phyloP scores from a whole-genome alignment of 2,113 vertebrate species.

The Plecotus auritus region DNA sequence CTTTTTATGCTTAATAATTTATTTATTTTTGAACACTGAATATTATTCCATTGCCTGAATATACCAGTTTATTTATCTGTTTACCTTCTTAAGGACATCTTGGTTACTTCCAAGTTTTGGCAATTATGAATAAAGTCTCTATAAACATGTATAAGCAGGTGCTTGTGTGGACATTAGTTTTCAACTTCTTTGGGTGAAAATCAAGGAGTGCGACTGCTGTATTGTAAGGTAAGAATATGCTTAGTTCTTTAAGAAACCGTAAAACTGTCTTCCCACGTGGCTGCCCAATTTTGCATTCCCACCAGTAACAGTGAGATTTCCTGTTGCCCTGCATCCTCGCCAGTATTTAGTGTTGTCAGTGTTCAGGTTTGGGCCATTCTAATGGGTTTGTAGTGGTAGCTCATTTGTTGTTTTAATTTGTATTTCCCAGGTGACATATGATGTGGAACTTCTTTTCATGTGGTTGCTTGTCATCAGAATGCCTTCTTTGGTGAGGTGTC shows the following conservation, averaged over 20 bases:
- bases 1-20: background rate
- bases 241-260: background rate
- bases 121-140: background rate
- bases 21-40: background rate
- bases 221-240: background rate
- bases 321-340: background rate
- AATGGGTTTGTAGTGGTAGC: background rate
- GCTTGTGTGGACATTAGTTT: background rate
- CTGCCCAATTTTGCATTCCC: background rate
- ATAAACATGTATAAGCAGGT: background rate
- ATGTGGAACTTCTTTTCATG: background rate
- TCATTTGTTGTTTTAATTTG: background rate
- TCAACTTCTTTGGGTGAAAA: background rate
- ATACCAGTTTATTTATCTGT: background rate
- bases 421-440: background rate
- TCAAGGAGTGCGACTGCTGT: background rate
- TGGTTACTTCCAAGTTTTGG: background rate
- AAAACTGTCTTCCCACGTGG: background rate
- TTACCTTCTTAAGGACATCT: background rate
- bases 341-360: background rate
- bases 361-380: background rate
- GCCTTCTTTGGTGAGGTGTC: background rate
- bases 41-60: background rate
- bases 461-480: background rate
- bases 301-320: background rate